phyloP scores from a whole-genome alignment of 2,888 invertebrate genomes.

The Thumatha senex region DNA sequence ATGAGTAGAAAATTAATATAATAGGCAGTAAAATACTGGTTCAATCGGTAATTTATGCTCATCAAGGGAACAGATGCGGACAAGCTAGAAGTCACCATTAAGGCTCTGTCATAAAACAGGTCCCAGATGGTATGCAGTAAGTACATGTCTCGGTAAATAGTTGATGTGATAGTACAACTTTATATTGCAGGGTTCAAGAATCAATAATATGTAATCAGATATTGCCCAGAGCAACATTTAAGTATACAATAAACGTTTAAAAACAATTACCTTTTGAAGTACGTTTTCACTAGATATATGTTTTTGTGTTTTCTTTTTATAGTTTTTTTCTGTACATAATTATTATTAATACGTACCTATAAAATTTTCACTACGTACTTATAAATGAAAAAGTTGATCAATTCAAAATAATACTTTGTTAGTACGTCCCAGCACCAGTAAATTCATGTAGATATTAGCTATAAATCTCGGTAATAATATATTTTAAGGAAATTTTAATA shows the following conservation, averaged over 20 bases:
- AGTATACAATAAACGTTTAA: neutral
- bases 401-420: no score
- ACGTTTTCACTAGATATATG: no score
- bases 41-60: conserved; percentile 59
- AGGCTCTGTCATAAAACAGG: conserved; percentile 63
- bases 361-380: no score
- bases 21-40: conserved; percentile 47
- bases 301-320: no score
- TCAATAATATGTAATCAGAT: neutral
- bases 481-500: no score
- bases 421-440: no score
- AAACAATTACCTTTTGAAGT: no score
- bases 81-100: conserved; percentile 57
- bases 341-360: no score
- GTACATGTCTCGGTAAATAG: conserved; percentile 32
- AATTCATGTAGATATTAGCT: no score
- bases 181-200: conserved; percentile 2
- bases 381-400: no score
- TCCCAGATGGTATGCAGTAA: conserved; percentile 48
- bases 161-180: conserved; percentile 2
- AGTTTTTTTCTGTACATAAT: no score
- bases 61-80: conserved; percentile 56
- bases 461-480: no score
- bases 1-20: conserved; percentile 47
- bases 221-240: neutral